phyloP scores from a whole-genome alignment of 2,113 vertebrate genomes.

The Rostratula benghalensis region DNA sequence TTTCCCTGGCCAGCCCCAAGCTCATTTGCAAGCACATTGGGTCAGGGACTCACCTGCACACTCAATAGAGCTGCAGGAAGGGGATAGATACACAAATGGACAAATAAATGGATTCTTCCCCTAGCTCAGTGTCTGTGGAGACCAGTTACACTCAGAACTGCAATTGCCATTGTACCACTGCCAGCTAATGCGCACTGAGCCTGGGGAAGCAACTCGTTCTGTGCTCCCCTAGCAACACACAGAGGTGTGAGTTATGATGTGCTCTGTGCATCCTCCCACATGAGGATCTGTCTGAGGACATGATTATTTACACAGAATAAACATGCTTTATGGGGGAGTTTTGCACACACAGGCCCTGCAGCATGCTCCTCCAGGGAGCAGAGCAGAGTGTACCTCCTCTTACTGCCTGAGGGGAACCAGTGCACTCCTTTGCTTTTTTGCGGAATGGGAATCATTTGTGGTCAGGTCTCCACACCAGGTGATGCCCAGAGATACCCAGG shows the following conservation, averaged over 20 bases:
- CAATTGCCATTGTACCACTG: rapidly evolving
- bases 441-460: not conserved
- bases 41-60: not conserved
- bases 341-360: rapidly evolving
- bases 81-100: not conserved
- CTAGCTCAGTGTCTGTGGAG: not conserved
- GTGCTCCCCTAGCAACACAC: not conserved
- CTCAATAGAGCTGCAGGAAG: not conserved
- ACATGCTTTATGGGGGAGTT: not conserved
- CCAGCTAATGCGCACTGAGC: rapidly evolving
- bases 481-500: not conserved
- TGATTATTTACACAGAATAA: not conserved
- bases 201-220: not conserved
- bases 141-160: not conserved
- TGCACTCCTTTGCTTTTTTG: not conserved
- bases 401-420: rapidly evolving
- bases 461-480: not conserved
- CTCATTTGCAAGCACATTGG: not conserved
- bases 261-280: not conserved
- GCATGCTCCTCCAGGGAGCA: not conserved
- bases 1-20: not conserved
- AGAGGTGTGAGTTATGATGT: not conserved
- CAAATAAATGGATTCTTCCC: not conserved
- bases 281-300: not conserved
- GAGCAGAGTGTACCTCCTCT: not conserved